A percentile compares a stretch with the other conserved stretches of the same genome.
These are phyloP conservation scores for Latrodectus elegans DNA, from an alignment of 2,888 invertebrate species.

Conservation along the genomic window DNA sequence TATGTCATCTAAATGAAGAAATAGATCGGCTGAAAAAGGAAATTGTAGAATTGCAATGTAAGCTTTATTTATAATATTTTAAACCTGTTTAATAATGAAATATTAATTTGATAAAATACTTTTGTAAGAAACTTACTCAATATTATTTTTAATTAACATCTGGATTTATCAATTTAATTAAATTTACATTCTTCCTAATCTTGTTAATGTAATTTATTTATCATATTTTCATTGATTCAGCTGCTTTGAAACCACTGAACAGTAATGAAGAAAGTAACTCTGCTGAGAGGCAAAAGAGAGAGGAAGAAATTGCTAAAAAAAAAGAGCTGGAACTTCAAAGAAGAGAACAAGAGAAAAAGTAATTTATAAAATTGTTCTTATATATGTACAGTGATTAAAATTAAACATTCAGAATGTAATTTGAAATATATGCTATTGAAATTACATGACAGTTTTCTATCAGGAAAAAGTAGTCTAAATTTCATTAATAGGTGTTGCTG, in stretches of 20 bases:
- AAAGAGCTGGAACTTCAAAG: slow-evolving; percentile 46
- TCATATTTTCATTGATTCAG: not conserved
- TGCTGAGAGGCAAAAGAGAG: slow-evolving; percentile 30
- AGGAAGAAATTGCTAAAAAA: slow-evolving; percentile 52
- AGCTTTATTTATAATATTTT: not conserved
- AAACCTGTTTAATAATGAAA: not conserved
- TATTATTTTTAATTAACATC: no score
- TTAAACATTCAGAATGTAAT: no score
- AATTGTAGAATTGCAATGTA: slow-evolving; percentile 73
- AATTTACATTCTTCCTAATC: not conserved
- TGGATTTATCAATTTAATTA: not conserved
- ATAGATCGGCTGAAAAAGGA: slow-evolving; percentile 74
- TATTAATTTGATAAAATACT: no score
- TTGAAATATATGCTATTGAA: no score
- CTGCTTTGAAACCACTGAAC: slow-evolving; percentile 20
- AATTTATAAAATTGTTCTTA: not conserved
- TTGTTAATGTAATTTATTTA: not conserved
- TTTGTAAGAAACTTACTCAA: not conserved
- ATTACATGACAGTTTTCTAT: no score
- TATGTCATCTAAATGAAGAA: slow-evolving; percentile 72
- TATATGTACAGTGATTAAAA: no score
- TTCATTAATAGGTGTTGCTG: no score
- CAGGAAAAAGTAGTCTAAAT: no score
- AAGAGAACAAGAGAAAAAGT: slow-evolving; percentile 61
- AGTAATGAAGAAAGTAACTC: not conserved